phyloP scores from a whole-genome alignment of 1,140 invertebrate species.

The Leptopilina boulardi region DNA sequence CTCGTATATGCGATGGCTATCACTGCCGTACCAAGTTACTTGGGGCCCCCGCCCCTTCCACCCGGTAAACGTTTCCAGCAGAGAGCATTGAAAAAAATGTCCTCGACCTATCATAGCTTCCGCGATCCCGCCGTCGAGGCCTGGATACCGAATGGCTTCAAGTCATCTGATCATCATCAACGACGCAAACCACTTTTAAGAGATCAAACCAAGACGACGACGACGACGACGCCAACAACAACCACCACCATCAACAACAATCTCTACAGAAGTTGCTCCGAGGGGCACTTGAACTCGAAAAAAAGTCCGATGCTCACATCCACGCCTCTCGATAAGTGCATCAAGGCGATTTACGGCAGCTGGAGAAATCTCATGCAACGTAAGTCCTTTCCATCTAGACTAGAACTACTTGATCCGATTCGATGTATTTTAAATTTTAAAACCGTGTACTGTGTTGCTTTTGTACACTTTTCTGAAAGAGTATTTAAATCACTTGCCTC shows the following conservation, averaged over 20 bases:
- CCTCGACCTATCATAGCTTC: slow-evolving; percentile 76
- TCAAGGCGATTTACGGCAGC: slow-evolving; percentile 75
- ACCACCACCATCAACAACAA: slow-evolving; percentile 49
- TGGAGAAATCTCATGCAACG: slow-evolving; percentile 76
- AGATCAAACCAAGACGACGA: slow-evolving; percentile 52
- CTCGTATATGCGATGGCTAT: slow-evolving; percentile 62
- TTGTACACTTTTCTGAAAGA: too few relatives aligned
- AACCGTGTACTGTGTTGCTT: too few relatives aligned
- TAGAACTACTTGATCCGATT: not conserved
- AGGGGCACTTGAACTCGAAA: slow-evolving; percentile 69
- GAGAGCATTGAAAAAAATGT: slow-evolving; percentile 66
- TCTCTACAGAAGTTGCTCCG: slow-evolving; percentile 72
- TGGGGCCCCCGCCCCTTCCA: slow-evolving; percentile 72
- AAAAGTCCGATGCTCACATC: slow-evolving; percentile 47
- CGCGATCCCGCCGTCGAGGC: slow-evolving; percentile 73
- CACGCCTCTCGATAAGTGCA: slow-evolving; percentile 73
- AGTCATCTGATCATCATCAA: slow-evolving; percentile 49
- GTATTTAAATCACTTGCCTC: too few relatives aligned
- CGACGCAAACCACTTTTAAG: slow-evolving; percentile 45
- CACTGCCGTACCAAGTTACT: slow-evolving; percentile 66
- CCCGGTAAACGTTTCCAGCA: slow-evolving; percentile 70
- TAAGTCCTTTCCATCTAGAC: slow-evolving; percentile 61
- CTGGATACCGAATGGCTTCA: slow-evolving; percentile 63
- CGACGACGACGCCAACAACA: slow-evolving; percentile 35
- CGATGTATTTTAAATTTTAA: too few relatives aligned